phyloP scores from a whole-genome alignment of 2,888 invertebrate genomes.

The Acanthosoma haemorrhoidale region DNA sequence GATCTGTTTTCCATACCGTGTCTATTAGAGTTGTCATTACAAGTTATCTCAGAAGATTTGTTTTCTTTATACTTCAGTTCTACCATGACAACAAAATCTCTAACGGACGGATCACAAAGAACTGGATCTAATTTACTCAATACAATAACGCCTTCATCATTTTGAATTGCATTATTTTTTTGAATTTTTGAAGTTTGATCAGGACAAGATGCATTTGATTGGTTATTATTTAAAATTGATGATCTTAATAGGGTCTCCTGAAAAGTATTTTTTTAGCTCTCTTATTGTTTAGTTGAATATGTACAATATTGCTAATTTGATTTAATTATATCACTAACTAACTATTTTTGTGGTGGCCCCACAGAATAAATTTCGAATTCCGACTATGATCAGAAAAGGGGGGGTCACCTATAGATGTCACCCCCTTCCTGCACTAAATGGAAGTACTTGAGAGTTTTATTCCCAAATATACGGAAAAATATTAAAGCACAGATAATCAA shows the following conservation, averaged over 20 bases:
- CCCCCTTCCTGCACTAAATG: no score
- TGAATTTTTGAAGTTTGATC: not conserved
- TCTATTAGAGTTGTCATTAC: slow-evolving; percentile 30
- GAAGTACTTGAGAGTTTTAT: no score
- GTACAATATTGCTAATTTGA: no score
- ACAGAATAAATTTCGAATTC: no score
- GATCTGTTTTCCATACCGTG: not conserved
- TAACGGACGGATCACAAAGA: slow-evolving; percentile 33
- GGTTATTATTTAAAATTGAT: not conserved
- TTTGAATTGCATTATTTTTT: slow-evolving; percentile 18
- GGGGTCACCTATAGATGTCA: no score
- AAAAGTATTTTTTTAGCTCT: no score
- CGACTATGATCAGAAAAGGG: no score
- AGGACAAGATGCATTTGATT: not conserved
- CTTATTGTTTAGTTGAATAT: not conserved
- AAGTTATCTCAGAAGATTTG: slow-evolving; percentile 31
- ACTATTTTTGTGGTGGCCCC: no score
- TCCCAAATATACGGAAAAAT: no score
- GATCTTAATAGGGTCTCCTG: slow-evolving; percentile 15
- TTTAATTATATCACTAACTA: no score
- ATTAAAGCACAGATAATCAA: no score
- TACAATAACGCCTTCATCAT: slow-evolving; percentile 42
- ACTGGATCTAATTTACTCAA: slow-evolving; percentile 41
- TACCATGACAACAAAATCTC: slow-evolving; percentile 43
- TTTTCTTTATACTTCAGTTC: slow-evolving; percentile 41